A percentile compares a stretch with the other conserved stretches of the same genome.
Conservation (phyloP, 2,888 invertebrate genomes). For the Melanostoma scalare region DNA sequence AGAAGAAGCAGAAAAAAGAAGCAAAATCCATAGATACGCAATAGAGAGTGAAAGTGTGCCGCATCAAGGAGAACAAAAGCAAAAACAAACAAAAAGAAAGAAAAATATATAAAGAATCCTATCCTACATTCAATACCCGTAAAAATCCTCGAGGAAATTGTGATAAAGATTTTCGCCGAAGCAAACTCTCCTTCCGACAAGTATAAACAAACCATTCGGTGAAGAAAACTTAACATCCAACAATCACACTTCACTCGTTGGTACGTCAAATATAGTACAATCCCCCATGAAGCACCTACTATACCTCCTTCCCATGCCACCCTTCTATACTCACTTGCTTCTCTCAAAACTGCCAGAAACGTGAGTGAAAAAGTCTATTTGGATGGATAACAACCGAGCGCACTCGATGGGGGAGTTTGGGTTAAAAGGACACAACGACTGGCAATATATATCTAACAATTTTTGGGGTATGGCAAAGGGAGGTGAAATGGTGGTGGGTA, state of each 20-base stretch:
- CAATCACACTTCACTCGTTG: slow-evolving; percentile 70
- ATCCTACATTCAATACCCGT: slow-evolving; percentile 67
- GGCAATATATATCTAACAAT: slow-evolving; percentile 34
- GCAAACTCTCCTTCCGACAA: slow-evolving; percentile 35
- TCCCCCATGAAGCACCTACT: not conserved
- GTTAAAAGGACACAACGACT: slow-evolving; percentile 24
- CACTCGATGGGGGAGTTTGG: not conserved
- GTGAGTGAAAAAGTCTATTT: slow-evolving; percentile 39
- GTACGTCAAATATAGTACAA: slow-evolving; percentile 54
- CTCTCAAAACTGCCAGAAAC: not conserved
- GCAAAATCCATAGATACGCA: slow-evolving; percentile 5
- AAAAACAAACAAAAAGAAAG: not conserved
- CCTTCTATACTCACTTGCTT: not conserved
- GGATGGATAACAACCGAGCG: slow-evolving; percentile 18
- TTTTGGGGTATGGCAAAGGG: not conserved
- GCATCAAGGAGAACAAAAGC: slow-evolving; percentile 20
- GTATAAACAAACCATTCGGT: slow-evolving; percentile 65
- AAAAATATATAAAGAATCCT: slow-evolving; percentile 30
- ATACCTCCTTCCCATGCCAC: not conserved
- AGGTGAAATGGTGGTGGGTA: not conserved
- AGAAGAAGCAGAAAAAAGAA: slow-evolving; percentile 16
- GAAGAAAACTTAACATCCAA: slow-evolving; percentile 66
- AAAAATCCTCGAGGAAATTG: slow-evolving; percentile 70
- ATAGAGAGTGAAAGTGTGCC: slow-evolving; percentile 12
- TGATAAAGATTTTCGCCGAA: slow-evolving; percentile 65